These are phyloP conservation scores for Glandiceps talaboti DNA, from an alignment of 53 echinoderm and acorn worm species.

Conservation along the genomic window DNA sequence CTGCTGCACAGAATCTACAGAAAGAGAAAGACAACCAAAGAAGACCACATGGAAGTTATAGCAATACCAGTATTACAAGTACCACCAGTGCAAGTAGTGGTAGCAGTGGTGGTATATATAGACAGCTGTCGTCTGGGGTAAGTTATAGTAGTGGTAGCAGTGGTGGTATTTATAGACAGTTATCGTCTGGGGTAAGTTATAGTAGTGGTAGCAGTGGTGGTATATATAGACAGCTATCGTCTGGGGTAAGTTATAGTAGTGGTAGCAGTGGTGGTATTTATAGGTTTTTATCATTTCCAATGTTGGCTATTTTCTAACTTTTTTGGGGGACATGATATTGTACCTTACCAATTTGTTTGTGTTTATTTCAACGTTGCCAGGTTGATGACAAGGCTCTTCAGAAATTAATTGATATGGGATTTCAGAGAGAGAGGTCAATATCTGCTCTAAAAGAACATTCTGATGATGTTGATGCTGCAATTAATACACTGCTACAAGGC, in stretches of 20 bases:
- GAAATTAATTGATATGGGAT: constrained; percentile 76
- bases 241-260: constrained; percentile 40
- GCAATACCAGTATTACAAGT: constrained; percentile 7
- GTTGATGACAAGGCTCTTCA: constrained; percentile 43
- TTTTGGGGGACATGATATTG: no score
- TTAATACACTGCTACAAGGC: constrained; percentile 33
- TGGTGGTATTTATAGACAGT: constrained; percentile 44
- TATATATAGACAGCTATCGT: constrained; percentile 51
- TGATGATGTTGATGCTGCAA: constrained; percentile 66
- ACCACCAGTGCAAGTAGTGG: background rate
- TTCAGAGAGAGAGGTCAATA: constrained; percentile 43
- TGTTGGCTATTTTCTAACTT: background rate
- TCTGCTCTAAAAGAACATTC: constrained; percentile 65
- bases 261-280: no score
- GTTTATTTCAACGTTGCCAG: constrained; percentile 7
- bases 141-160: constrained; percentile 14
- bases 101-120: constrained; percentile 29
- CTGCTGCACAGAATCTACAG: background rate
- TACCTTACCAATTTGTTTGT: no score
- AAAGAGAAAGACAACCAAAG: background rate
- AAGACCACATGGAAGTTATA: constrained; percentile 5
- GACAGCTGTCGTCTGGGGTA: constrained; percentile 49
- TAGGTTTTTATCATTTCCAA: no score
- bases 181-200: constrained; percentile 41
- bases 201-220: constrained; percentile 17